Evolutionary conservation across 2,888 invertebrate genomes (phyloP), one percentile per base, ranked within the genome.

Genomic region (Pseudococcus longispinus): DNA sequence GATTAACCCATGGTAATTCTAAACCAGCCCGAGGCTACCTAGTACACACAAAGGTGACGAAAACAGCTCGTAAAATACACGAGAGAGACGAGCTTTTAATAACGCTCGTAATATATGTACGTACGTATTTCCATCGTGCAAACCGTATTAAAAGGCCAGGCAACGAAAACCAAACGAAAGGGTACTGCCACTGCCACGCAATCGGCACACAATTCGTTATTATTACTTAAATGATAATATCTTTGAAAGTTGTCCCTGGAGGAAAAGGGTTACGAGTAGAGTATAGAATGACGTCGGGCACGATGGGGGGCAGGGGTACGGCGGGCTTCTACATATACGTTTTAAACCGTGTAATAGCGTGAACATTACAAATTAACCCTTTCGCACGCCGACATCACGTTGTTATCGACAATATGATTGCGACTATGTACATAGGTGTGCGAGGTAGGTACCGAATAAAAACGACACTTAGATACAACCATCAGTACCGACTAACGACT

Each of bases 331-430:
- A 51, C 51, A 51, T 55, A 15, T 6, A 23, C 60, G 11, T 60
- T 26, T 70, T 29, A 70, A 70, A 70, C 70, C 70, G 77, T 44
- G 60, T 85, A 86, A 80, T 86, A 55, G 86, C 86, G 86, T 86
- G 86, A 86, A 86, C 74, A 77, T 86, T 86, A 86, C 86, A 86
- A 86, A 86, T 86, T 86, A 86, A 86, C 77, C 86, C 86, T 86
- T 86, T 86, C 86, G 55, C 70, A 70, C 70, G 29, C 70, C 32
- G 70, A 15, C 70, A 37, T 37, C 37, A 70, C 18, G 29, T 70
- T 18, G 70, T 70, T 70, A 70, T 60, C 60, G 60, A 60, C 60
- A 60, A 60, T 60, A 13, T 13, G 55, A 55, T 55, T 55, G 55
- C 55, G 55, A 55, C 55, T 55, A 55, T n/a, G n/a, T 55, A 4